Evolutionary conservation across 2,888 invertebrate genomes (phyloP).

Genomic region (Drosophila glabriapex): DNA sequence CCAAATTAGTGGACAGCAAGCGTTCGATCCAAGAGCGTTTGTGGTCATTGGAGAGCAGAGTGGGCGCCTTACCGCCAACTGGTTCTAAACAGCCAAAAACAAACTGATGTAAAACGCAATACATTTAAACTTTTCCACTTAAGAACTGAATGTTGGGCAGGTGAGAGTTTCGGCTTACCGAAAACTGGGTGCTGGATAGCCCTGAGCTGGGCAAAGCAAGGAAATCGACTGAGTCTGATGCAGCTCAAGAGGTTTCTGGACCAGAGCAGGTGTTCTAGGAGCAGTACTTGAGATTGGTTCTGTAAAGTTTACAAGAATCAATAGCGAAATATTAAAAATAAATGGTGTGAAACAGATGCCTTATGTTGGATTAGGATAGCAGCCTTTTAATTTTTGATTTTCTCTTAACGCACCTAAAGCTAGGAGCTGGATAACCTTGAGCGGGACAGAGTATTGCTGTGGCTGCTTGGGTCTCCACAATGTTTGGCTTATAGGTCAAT

Average conservation of each 20-base stretch:
- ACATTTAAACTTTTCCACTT: slow-evolving; percentile 79
- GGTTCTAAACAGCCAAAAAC: slow-evolving; percentile 60
- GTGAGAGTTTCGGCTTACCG: slow-evolving; percentile 86
- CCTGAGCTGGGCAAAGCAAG: slow-evolving; percentile 91
- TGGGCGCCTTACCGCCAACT: slow-evolving; percentile 87
- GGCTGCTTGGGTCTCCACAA: slow-evolving; percentile 85
- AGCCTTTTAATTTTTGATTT: background rate
- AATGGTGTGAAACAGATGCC: slow-evolving; percentile 12
- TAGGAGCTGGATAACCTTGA: slow-evolving; percentile 91
- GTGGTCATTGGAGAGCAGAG: slow-evolving; percentile 86
- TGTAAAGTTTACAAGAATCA: slow-evolving; percentile 13
- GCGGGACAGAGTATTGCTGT: slow-evolving; percentile 90
- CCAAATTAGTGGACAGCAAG: slow-evolving; percentile 88
- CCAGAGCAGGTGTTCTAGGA: slow-evolving; percentile 86
- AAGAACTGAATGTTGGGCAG: slow-evolving; percentile 76
- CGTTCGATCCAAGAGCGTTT: slow-evolving; percentile 87
- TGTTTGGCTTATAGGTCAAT: slow-evolving; percentile 84
- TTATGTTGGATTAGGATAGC: slow-evolving; percentile 45
- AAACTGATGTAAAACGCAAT: background rate
- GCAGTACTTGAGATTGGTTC: slow-evolving; percentile 84
- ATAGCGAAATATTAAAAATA: background rate
- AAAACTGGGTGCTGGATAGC: slow-evolving; percentile 90
- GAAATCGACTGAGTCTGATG: slow-evolving; percentile 72
- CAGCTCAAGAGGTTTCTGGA: slow-evolving; percentile 83
- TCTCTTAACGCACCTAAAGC: slow-evolving; percentile 87